Base-by-base conservation (phyloP, 1,140 invertebrate genomes). In the Bombus sylvicola region DNA sequence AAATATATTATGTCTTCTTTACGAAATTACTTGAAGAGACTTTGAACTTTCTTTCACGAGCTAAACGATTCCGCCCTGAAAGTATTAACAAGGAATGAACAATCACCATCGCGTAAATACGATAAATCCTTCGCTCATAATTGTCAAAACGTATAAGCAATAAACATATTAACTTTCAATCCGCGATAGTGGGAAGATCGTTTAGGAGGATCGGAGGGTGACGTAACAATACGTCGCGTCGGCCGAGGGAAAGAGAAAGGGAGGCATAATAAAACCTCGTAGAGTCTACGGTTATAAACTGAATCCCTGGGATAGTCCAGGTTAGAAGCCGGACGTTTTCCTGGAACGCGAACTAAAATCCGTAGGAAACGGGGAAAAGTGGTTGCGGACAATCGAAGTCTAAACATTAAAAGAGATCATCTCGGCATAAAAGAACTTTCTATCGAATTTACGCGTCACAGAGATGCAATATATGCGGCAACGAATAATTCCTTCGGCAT, bases 221-320 rank as follows among this genome's bases (percentile, higher is more conserved):
- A 53, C 18, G 47, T 53, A 53, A 53, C 1, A 22, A 53, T 53
- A 6, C 47, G 47, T 53, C 47, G 47, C 18, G 47, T 53, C 47
- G 47, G 47, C 18, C 18, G 47, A 47, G 39, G 25, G 12, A 41
- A 15, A 47, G 15, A 41, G 31, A 77, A 72, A 18, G 43, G 18
- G 39, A 66, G 73, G n/a, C 41, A 74, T 77, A 81, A 86, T 89
- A 89, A 89, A 87, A 89, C 10, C 85, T 18, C 5, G 6, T 53
- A 8, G 47, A 53, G 18, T 53, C 18, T 22, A 22, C 77, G 73
- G 81, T 81, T 66, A 87, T 89, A 87, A 85, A 87, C 81, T 73
- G 81, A 89, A 89, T 87, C 77, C 78, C 34, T 87, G 57, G 81
- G 80, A 87, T 82, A 71, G 77, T 10, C 43, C 43, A 34, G 39